Conservation (phyloP, 2,888 invertebrate species). For the Tenthredo livida region DNA sequence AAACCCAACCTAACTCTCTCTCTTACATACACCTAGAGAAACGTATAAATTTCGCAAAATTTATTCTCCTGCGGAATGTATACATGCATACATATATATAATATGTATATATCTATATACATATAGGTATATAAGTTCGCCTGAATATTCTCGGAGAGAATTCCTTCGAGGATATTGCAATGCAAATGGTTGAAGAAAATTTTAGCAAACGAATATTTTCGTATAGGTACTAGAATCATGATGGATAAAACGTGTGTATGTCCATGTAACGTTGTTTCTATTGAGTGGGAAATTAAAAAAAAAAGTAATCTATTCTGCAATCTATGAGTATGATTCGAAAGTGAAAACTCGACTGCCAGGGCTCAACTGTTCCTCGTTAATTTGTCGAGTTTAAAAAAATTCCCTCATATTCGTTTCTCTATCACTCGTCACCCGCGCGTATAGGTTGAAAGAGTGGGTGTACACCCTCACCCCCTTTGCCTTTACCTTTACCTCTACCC, state of each 20-base stretch:
- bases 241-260: not conserved
- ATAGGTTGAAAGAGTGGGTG: not conserved
- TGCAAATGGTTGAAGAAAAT: not conserved
- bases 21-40: constrained; percentile 37
- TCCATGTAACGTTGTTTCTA: not conserved
- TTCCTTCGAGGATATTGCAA: not conserved
- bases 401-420: not conserved
- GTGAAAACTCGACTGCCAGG: not conserved
- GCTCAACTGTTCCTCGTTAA: constrained; percentile 12
- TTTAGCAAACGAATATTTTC: not conserved
- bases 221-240: not conserved
- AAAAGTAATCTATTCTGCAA: not conserved
- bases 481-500: not conserved
- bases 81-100: not conserved
- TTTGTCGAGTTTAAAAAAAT: constrained; percentile 1
- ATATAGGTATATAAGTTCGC: not conserved
- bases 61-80: constrained; percentile 24
- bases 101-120: not conserved
- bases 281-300: not conserved
- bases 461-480: not conserved
- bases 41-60: constrained; percentile 46
- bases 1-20: constrained; percentile 19
- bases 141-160: not conserved
- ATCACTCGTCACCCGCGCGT: constrained; percentile 12
- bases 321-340: constrained; percentile 4